Percentiles rank a stretch among this genome's conserved stretches.
Conservation (phyloP, 2,888 invertebrate genomes). For the Rhodophaea formosa region DNA sequence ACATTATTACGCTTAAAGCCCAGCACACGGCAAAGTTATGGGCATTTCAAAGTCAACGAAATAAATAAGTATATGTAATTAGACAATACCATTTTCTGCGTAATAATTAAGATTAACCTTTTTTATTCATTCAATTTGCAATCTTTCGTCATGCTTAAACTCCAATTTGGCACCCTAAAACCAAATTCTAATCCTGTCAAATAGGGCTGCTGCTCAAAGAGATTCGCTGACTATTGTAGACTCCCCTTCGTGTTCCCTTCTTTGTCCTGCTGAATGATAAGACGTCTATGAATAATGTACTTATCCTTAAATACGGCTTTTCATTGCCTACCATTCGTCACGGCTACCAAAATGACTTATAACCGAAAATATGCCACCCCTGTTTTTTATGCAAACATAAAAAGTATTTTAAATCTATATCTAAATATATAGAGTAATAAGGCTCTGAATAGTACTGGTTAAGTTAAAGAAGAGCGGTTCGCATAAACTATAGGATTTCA, state of each 20-base stretch:
- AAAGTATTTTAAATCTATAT: neutral
- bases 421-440: neutral
- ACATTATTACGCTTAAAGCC: too few relatives aligned
- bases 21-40: too few relatives aligned
- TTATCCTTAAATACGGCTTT: slow-evolving; percentile 24
- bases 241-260: slow-evolving; percentile 20
- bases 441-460: neutral
- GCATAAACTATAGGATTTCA: slow-evolving; percentile 6
- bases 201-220: slow-evolving; percentile 14
- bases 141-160: neutral
- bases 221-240: slow-evolving; percentile 13
- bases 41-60: too few relatives aligned
- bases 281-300: slow-evolving; percentile 25
- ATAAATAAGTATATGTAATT: too few relatives aligned
- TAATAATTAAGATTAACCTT: neutral
- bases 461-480: neutral
- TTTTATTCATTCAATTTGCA: neutral
- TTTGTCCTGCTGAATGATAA: slow-evolving; percentile 18
- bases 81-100: too few relatives aligned
- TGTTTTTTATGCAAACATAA: neutral
- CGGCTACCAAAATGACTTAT: slow-evolving; percentile 23
- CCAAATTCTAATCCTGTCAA: slow-evolving; percentile 9
- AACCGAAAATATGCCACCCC: slow-evolving; percentile 20
- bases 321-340: slow-evolving; percentile 20
- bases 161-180: neutral